A percentile compares a stretch with the other conserved stretches of the same genome.
Evolutionary conservation across 2,888 invertebrate species (phyloP).

Genomic region (Himalopsyche japonica): DNA sequence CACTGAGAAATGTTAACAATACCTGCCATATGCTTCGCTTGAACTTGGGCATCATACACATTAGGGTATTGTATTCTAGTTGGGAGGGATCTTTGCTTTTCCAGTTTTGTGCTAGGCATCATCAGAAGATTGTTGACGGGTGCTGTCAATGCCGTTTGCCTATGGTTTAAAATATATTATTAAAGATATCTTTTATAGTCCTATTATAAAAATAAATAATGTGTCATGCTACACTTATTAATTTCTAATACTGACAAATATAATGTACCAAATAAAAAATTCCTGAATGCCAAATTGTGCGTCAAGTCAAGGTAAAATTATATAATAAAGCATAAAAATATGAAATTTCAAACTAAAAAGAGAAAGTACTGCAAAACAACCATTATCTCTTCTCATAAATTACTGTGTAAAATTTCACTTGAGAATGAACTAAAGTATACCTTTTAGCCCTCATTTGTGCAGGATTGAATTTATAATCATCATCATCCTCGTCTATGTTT

Average conservation of each 20-base stretch:
- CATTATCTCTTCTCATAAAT: too few relatives aligned
- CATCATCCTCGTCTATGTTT: slow-evolving; percentile 50
- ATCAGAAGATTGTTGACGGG: slow-evolving; percentile 39
- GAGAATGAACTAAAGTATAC: slow-evolving; percentile 42
- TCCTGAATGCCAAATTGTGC: too few relatives aligned
- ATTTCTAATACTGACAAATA: too few relatives aligned
- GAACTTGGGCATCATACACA: slow-evolving; percentile 81
- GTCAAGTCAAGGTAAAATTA: too few relatives aligned
- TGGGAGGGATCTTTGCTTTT: slow-evolving; percentile 48
- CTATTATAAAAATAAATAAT: too few relatives aligned
- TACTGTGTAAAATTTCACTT: too few relatives aligned
- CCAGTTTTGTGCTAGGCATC: slow-evolving; percentile 41
- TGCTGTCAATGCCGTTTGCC: slow-evolving; percentile 45
- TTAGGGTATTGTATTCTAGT: slow-evolving; percentile 73
- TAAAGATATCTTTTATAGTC: too few relatives aligned
- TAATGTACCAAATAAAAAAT: too few relatives aligned
- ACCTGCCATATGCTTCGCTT: slow-evolving; percentile 69
- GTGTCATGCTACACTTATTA: too few relatives aligned
- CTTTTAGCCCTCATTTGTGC: slow-evolving; percentile 60
- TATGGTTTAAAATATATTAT: slow-evolving; percentile 9
- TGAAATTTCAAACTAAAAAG: too few relatives aligned
- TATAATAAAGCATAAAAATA: too few relatives aligned
- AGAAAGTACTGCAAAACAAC: too few relatives aligned
- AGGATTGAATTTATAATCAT: slow-evolving; percentile 59
- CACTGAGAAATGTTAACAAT: slow-evolving; percentile 36